Base-by-base conservation (phyloP, 2,797 vertebrate genomes). In the Xiphorhynchus erythropygius region DNA sequence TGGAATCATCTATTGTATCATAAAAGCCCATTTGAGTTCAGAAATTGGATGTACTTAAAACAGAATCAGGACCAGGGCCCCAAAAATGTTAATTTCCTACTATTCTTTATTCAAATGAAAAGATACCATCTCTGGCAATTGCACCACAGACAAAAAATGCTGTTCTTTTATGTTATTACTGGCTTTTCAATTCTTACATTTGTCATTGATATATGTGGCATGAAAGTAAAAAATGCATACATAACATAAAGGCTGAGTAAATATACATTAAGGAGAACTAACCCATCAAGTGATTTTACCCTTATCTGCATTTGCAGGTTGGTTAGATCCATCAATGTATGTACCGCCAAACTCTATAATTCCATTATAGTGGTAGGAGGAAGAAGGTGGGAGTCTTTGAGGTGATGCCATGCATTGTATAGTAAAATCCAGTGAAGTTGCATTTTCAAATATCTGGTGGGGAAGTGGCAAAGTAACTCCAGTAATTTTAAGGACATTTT, bases 281-380 rank as follows among this genome's bases (percentile, higher is more conserved):
- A 98, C 97, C 96, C 96, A 97, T 96, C 95, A 88, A 94, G 96
- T 97, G 98, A 98, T 98, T 98, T 98, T 94, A 82, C 96, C 98
- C 98, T 99, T 99, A 99, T 99, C 99, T 99, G 98, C 98, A 98
- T 99, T 98, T 97, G 98, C 99, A 99, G 99, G 98, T 98, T 98
- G 97, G 98, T 98, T 97, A 98, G 98, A 99, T 99, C 98, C 98
- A 99, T 99, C 99, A 99, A 97, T 97, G 98, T 98, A 98, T 97
- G 98, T 98, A 97, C 97, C 65, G 96, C 98, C 96, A 90, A 84
- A 97, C 97, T 95, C 97, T 97, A 56, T 98, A 98, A 98, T 98
- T 98, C 98, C 96, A 93, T 97, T 96, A 97, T 97, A 98, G 97
- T 96, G 96, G 97, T 97, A 91, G 82, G 96, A 97, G 96, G 93